Percentiles rank a stretch among this genome's conserved stretches.
phyloP scores from a whole-genome alignment of 30 jellyfish, hydroid and myxozoan genomes.

The Nemopilema nomurai region DNA sequence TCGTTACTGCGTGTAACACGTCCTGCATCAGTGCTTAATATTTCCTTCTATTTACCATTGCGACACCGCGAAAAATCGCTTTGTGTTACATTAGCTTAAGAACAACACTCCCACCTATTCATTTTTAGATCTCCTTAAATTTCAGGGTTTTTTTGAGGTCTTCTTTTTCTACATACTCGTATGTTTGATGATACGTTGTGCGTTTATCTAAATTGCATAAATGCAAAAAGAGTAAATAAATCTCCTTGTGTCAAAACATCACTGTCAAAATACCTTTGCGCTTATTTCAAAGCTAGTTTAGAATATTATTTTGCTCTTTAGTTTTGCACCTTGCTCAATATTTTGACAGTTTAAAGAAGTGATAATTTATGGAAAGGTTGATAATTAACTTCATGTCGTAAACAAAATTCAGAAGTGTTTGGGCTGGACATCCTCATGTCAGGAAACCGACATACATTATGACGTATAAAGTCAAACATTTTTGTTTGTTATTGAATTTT shows the following conservation, averaged over 20 bases:
- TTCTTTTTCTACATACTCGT: no score
- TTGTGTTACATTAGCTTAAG: no score
- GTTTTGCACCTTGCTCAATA: neutral
- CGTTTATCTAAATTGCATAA: no score
- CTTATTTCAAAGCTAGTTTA: neutral
- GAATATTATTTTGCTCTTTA: neutral
- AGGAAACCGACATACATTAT: neutral
- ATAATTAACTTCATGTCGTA: neutral
- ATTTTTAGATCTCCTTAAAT: no score
- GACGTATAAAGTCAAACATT: neutral
- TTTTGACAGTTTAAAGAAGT: neutral
- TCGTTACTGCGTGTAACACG: no score
- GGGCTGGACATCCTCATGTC: neutral
- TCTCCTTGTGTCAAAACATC: neutral
- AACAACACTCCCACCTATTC: no score
- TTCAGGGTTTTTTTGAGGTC: no score
- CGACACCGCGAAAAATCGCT: no score
- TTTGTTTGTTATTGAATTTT: neutral
- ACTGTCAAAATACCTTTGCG: neutral
- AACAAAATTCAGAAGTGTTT: neutral
- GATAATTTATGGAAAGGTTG: neutral
- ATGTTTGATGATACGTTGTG: no score
- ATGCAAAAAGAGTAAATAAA: neutral
- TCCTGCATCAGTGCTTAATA: no score
- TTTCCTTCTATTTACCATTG: no score